A percentile compares a stretch with the other conserved stretches of the same genome.
phyloP scores from a whole-genome alignment of 2,888 invertebrate genomes.

The Athripsodes cinereus region DNA sequence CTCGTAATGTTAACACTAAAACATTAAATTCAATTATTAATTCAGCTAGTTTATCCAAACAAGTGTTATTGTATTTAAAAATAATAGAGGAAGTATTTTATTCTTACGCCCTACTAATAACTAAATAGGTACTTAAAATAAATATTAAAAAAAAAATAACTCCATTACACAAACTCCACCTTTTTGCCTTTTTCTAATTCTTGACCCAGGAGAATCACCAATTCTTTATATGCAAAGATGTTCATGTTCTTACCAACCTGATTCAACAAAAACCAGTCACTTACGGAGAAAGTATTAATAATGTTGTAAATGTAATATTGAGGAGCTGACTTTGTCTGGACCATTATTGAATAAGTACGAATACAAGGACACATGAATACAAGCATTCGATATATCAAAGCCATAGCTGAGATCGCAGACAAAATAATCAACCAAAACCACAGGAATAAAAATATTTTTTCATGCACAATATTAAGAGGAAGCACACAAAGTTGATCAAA shows the following conservation, averaged over 20 bases:
- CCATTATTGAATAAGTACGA: conserved; percentile 55
- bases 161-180: conserved; percentile 3
- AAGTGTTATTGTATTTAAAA: too few relatives aligned
- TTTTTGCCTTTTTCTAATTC: conserved; percentile 30
- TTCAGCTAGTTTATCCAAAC: too few relatives aligned
- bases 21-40: too few relatives aligned
- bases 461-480: conserved; percentile 72
- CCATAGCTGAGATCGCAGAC: conserved; percentile 53
- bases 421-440: conserved; percentile 71
- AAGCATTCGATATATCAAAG: conserved; percentile 54
- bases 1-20: too few relatives aligned
- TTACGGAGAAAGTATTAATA: conserved; percentile 51
- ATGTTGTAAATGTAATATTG: conserved; percentile 48
- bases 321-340: conserved; percentile 52
- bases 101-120: too few relatives aligned
- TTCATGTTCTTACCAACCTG: conserved; percentile 72
- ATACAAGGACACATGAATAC: conserved; percentile 52
- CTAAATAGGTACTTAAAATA: too few relatives aligned
- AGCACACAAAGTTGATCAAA: conserved; percentile 66
- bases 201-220: conserved; percentile 50
- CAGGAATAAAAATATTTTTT: conserved; percentile 68
- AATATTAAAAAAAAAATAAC: too few relatives aligned
- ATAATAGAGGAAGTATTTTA: too few relatives aligned
- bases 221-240: conserved; percentile 58
- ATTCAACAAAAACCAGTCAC: conserved; percentile 74